Base-by-base conservation (phyloP, 2,113 vertebrate genomes). In the Papio anubis region DNA sequence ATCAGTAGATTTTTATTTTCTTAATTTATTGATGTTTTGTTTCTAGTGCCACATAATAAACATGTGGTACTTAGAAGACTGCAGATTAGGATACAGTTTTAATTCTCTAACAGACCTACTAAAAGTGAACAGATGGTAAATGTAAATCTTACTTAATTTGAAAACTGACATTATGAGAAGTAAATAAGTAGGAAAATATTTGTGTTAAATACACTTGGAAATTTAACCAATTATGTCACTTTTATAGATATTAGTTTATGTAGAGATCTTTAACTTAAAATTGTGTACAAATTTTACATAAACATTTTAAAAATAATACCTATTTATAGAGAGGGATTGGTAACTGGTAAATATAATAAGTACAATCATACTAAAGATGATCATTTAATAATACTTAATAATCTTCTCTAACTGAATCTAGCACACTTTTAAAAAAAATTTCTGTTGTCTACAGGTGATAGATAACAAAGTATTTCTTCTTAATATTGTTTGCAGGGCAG, bases 71-170 rank as follows among this genome's bases (percentile, higher is more conserved):
- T 88, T 61, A 45, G 11, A 88, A 96, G 38, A 52, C 38, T 59
- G 5, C 6, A 92, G 30, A 83, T 66, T 66, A 91, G 20, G 20
- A 83, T 88, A 83, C 23, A 81, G 93, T 92, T 97, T 94, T 66
- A 95, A 93, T 82, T 85, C 40, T 93, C 84, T 55, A 97, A 84
- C 3, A 95, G 25, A 13, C 2, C 2, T 84, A 68, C 8, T 72
- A 80, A 84, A 95, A 75, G 32, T 64, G 48, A 98, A 75, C 93
- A 96, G 90, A 94, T 96, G 90, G 70, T 66, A 94, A 98, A 84
- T 0, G 55, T 18, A 97, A 89, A 75, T 90, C 25, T 64, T 87
- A 83, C 64, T 92, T 96, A 92, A 89, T 96, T 96, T 38, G 30
- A 88, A 92, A 97, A 87, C 23, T 80, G 75, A 76, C 43, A 78